Percentiles rank a stretch among this genome's conserved stretches.
Evolutionary conservation across 1,140 invertebrate species (phyloP).

Genomic region (Procambarus clarkii): DNA sequence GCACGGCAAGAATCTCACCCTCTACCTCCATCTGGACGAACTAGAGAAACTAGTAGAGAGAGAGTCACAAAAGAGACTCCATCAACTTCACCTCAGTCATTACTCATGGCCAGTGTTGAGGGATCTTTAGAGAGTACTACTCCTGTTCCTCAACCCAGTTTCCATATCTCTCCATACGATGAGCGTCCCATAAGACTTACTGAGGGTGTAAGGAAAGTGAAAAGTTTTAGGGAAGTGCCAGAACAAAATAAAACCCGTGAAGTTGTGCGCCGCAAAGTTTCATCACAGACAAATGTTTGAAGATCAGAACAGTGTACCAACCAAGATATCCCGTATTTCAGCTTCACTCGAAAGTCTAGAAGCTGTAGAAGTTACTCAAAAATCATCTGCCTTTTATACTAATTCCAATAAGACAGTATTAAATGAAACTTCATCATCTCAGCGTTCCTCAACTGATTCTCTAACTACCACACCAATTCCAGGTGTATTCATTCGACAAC

Average conservation of each 20-base stretch:
- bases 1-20: slow-evolving; percentile 43
- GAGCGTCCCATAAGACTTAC: slow-evolving; percentile 42
- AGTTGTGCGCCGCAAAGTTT: slow-evolving; percentile 12
- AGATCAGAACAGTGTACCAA: not conserved
- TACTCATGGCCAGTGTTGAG: slow-evolving; percentile 38
- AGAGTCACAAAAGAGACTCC: slow-evolving; percentile 19
- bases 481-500: slow-evolving; percentile 68
- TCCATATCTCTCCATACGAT: slow-evolving; percentile 34
- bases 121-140: slow-evolving; percentile 27
- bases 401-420: not conserved
- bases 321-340: slow-evolving; percentile 47
- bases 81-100: slow-evolving; percentile 18
- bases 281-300: slow-evolving; percentile 38
- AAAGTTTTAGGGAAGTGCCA: slow-evolving; percentile 64
- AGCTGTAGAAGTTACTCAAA: slow-evolving; percentile 16
- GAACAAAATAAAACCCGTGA: slow-evolving; percentile 29
- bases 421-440: slow-evolving; percentile 24
- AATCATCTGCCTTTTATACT: not conserved
- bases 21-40: slow-evolving; percentile 51
- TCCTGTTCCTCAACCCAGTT: not conserved
- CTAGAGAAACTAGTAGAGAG: slow-evolving; percentile 52
- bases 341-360: slow-evolving; percentile 66
- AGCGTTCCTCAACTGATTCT: slow-evolving; percentile 66
- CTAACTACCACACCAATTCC: slow-evolving; percentile 68
- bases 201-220: slow-evolving; percentile 61